Conservation (phyloP, 2,797 vertebrate genomes). For the Carduelis carduelis region DNA sequence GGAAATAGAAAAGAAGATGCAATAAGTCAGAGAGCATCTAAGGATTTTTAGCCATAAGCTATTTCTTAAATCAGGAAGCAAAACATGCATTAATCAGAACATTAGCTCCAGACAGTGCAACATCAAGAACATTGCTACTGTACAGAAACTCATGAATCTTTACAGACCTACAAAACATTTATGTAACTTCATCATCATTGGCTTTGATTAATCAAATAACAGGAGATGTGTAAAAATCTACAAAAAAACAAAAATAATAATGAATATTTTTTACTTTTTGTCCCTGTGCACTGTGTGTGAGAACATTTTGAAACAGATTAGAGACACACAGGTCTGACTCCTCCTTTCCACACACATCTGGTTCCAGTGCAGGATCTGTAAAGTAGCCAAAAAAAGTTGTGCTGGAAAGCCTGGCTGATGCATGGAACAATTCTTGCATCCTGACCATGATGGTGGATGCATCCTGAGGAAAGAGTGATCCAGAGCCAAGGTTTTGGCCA, state of each 20-base stretch:
- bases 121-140: not conserved
- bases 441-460: fast-evolving
- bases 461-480: not conserved
- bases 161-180: not conserved
- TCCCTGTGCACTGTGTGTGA: not conserved
- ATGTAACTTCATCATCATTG: not conserved
- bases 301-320: not conserved
- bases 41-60: constrained; percentile 29
- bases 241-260: not conserved
- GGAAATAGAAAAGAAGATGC: not conserved
- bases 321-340: not conserved
- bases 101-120: constrained; percentile 20
- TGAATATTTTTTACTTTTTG: not conserved
- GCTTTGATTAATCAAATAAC: not conserved
- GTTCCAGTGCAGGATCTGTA: not conserved
- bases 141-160: constrained; percentile 4
- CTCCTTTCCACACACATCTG: not conserved
- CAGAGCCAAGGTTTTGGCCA: not conserved
- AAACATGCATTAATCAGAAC: constrained; percentile 45
- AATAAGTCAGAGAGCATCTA: constrained; percentile 1
- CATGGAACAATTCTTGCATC: not conserved
- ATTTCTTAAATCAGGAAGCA: constrained; percentile 38
- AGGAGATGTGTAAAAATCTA: not conserved
- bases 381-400: not conserved
- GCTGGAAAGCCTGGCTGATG: not conserved